phyloP scores from a whole-genome alignment of 2,888 invertebrate species.

The Danaus chrysippus region DNA sequence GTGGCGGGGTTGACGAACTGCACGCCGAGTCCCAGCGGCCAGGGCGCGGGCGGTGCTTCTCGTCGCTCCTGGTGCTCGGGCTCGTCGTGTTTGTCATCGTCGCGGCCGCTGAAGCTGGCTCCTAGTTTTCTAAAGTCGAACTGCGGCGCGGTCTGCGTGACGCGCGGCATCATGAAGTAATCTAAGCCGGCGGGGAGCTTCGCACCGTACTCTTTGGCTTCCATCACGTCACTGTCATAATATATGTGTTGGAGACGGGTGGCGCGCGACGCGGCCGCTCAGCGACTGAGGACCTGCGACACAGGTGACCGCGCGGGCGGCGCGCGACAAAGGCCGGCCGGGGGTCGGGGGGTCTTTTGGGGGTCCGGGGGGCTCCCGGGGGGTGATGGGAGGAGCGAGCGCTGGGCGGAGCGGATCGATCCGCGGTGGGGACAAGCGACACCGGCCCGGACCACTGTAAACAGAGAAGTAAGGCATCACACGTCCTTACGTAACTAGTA shows the following conservation, averaged over 20 bases:
- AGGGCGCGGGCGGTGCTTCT: conserved; percentile 78
- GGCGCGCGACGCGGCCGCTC: conserved; percentile 80
- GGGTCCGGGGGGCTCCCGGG: conserved; percentile 39
- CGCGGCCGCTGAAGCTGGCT: conserved; percentile 80
- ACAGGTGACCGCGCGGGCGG: conserved; percentile 78
- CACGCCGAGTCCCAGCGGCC: conserved; percentile 90
- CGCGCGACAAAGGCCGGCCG: conserved; percentile 69
- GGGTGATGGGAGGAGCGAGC: conserved; percentile 70
- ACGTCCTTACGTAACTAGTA: conserved; percentile 60
- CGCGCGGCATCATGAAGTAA: conserved; percentile 79
- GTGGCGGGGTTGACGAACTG: conserved; percentile 94
- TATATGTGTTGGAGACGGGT: conserved; percentile 68
- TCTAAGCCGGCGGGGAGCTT: conserved; percentile 72
- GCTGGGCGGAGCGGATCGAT: conserved; percentile 78
- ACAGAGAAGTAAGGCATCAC: conserved; percentile 59
- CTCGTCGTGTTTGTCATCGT: conserved; percentile 66
- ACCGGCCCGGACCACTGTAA: conserved; percentile 65
- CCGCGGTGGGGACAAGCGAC: conserved; percentile 75
- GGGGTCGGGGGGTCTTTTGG: conserved; percentile 52
- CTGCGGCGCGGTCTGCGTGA: conserved; percentile 91
- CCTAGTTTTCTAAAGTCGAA: conserved; percentile 91
- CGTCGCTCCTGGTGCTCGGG: conserved; percentile 67
- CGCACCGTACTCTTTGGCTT: conserved; percentile 73
- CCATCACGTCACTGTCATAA: conserved; percentile 76
- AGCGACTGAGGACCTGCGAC: conserved; percentile 79